Conservation (phyloP, 2,797 vertebrate genomes). For the Ctenopoma multispine region DNA sequence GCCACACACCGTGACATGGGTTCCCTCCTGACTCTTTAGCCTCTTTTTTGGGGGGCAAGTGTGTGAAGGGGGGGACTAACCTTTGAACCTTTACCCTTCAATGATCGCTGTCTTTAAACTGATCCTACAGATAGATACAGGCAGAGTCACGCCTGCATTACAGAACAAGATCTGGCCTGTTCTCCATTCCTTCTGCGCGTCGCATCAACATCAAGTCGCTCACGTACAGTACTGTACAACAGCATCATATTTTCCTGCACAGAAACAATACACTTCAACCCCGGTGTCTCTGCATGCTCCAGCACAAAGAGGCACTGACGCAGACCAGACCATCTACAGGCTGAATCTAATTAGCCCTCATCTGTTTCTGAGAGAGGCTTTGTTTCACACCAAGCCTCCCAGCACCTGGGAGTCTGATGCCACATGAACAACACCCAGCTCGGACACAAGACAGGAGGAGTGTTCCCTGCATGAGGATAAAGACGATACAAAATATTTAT, state of each 20-base stretch:
- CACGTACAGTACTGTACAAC: neutral
- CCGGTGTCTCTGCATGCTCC: constrained; percentile 30
- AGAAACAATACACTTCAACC: constrained; percentile 42
- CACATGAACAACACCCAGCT: constrained; percentile 37
- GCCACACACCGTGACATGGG: constrained; percentile 48
- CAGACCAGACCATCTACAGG: constrained; percentile 68
- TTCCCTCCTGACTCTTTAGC: constrained; percentile 73
- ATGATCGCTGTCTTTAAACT: constrained; percentile 34
- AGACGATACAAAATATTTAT: neutral
- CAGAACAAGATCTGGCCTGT: constrained; percentile 69
- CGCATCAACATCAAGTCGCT: constrained; percentile 33
- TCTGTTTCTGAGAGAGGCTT: constrained; percentile 72
- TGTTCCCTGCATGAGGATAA: neutral
- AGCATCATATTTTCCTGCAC: constrained; percentile 43
- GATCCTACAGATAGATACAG: constrained; percentile 35
- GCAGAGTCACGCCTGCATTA: constrained; percentile 59
- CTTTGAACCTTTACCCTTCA: constrained; percentile 67
- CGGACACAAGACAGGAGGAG: constrained; percentile 13
- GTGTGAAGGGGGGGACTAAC: constrained; percentile 60
- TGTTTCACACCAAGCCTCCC: constrained; percentile 64
- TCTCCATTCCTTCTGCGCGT: constrained; percentile 34
- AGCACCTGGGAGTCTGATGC: constrained; percentile 39
- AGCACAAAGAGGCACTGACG: constrained; percentile 62
- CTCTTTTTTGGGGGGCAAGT: constrained; percentile 60
- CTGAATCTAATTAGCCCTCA: constrained; percentile 76